Evolutionary conservation across 2,888 invertebrate species (phyloP).

Genomic region (Melikaiella ostensackeni): DNA sequence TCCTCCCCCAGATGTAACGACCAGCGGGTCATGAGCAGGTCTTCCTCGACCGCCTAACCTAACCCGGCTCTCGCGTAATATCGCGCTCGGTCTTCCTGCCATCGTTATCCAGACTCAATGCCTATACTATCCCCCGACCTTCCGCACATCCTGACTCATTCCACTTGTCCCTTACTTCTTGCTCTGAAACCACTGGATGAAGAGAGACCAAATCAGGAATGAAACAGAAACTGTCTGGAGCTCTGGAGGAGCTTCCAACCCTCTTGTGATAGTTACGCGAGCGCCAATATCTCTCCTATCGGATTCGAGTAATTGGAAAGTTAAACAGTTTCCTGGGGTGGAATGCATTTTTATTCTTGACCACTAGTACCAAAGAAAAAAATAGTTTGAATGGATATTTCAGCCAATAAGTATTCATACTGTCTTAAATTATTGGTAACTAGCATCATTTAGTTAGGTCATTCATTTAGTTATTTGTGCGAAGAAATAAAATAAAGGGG

Average conservation of each 20-base stretch:
- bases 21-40: constrained; percentile 52
- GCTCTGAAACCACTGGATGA: constrained; percentile 6
- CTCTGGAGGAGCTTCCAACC: constrained; percentile 11
- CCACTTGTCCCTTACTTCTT: neutral
- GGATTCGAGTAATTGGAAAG: constrained; percentile 1
- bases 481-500: too few relatives aligned
- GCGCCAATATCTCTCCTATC: neutral
- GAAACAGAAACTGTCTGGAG: constrained; percentile 10
- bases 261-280: constrained; percentile 13
- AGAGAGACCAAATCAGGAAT: neutral
- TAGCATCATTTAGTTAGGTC: too few relatives aligned
- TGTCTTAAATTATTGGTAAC: neutral
- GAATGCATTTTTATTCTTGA: neutral
- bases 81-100: constrained; percentile 58
- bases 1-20: constrained; percentile 50
- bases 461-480: too few relatives aligned
- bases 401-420: too few relatives aligned
- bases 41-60: constrained; percentile 46
- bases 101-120: constrained; percentile 64
- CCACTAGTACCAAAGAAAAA: neutral
- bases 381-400: neutral
- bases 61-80: constrained; percentile 63
- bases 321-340: constrained; percentile 6
- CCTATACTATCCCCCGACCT: constrained; percentile 49
- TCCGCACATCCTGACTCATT: neutral